Percentiles rank a stretch among this genome's conserved stretches.
Evolutionary conservation across 2,797 vertebrate genomes (phyloP).

Genomic region (Sorex maritimensis): DNA sequence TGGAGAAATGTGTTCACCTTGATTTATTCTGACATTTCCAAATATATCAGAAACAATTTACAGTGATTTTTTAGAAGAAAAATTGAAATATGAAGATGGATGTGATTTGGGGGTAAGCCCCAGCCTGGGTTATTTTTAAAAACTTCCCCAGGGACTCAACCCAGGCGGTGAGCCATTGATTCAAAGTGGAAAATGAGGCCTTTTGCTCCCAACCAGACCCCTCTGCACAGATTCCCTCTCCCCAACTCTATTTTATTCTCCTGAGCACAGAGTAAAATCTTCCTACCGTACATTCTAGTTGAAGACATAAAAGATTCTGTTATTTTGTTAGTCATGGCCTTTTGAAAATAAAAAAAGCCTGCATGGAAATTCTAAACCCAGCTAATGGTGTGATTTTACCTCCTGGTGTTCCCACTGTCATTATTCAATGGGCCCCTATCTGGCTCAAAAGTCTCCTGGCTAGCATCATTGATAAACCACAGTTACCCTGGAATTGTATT

Average conservation of each 20-base stretch:
- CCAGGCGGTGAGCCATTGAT: neutral
- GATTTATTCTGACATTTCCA: slow-evolving; percentile 11
- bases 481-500: neutral
- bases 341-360: slow-evolving; percentile 8
- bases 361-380: neutral
- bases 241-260: neutral
- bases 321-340: neutral
- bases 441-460: neutral
- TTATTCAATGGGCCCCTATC: neutral
- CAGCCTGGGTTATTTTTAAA: slow-evolving; percentile 29
- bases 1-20: slow-evolving; percentile 4
- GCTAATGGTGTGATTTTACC: too few species aligned
- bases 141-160: neutral
- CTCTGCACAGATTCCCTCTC: neutral
- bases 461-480: neutral
- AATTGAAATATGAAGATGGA: slow-evolving; percentile 16
- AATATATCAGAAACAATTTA: slow-evolving; percentile 26
- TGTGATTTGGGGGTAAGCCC: neutral
- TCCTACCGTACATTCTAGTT: neutral
- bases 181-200: neutral
- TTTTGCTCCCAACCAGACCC: neutral
- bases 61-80: slow-evolving; percentile 7
- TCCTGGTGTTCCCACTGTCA: neutral
- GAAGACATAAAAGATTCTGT: neutral
- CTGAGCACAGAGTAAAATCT: neutral